Conservation (phyloP, 2,888 invertebrate species). For the Eudemis profundana region DNA sequence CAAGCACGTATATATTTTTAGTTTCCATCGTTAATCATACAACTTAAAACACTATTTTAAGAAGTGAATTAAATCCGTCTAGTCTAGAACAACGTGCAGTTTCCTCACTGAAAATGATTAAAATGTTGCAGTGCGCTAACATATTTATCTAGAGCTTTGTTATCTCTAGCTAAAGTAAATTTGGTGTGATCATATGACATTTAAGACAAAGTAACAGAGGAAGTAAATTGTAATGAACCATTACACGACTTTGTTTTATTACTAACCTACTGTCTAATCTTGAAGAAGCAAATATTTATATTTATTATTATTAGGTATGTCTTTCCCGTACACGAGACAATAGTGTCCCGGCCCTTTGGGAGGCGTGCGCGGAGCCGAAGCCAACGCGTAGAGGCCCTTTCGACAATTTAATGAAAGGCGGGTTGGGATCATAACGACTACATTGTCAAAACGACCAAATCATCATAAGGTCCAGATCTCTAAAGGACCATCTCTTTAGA, state of each 20-base stretch:
- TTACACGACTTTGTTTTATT: background rate
- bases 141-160: constrained; percentile 16
- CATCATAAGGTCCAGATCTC: too few species aligned
- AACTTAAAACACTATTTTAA: background rate
- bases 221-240: constrained; percentile 23
- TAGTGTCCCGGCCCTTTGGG: too few species aligned
- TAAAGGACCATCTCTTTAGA: too few species aligned
- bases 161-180: constrained; percentile 24
- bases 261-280: too few species aligned
- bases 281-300: too few species aligned
- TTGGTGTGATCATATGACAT: constrained; percentile 22
- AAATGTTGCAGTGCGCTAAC: background rate
- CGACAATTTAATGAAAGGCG: too few species aligned
- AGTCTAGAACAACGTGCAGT: background rate
- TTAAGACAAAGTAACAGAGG: constrained; percentile 14
- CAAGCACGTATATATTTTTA: constrained; percentile 27
- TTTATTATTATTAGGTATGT: too few species aligned
- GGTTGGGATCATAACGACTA: too few species aligned
- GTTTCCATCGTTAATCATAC: constrained; percentile 21
- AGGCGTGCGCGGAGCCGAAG: too few species aligned
- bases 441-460: too few species aligned
- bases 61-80: background rate
- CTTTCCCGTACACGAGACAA: too few species aligned
- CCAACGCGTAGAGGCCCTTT: too few species aligned
- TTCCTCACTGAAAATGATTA: background rate